Evolutionary conservation across 2,888 invertebrate species (phyloP).

Genomic region (Amblyteles armatorius): DNA sequence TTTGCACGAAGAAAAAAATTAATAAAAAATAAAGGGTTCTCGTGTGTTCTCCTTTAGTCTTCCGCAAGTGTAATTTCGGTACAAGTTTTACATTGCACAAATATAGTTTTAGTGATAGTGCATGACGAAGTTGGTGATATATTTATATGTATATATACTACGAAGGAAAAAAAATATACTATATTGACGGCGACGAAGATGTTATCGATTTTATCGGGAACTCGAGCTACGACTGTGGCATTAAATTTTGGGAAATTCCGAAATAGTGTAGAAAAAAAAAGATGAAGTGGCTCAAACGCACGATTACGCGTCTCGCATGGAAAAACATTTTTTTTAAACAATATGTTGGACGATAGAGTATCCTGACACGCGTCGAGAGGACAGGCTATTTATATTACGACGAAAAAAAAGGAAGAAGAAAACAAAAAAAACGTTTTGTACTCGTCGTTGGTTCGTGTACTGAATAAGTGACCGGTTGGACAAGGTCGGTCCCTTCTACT

Average conservation of each 20-base stretch:
- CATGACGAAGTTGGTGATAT: constrained; percentile 46
- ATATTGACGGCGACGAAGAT: constrained; percentile 29
- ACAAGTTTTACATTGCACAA: constrained; percentile 44
- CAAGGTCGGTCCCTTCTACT: constrained; percentile 46
- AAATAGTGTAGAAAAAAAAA: neutral
- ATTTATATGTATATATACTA: constrained; percentile 18
- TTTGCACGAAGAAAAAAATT: neutral
- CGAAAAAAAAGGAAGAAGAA: constrained; percentile 6
- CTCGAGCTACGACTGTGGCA: neutral
- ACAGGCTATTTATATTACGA: constrained; percentile 8
- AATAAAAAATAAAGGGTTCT: constrained; percentile 16
- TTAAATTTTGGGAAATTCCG: neutral
- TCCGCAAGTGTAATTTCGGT: constrained; percentile 48
- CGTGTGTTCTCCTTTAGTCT: constrained; percentile 59
- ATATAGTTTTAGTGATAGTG: constrained; percentile 53
- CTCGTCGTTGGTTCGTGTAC: constrained; percentile 12
- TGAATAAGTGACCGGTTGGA: constrained; percentile 33
- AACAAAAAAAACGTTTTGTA: neutral
- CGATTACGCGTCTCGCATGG: neutral
- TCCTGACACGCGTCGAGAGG: constrained; percentile 34
- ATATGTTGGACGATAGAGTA: constrained; percentile 6
- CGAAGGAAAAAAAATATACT: neutral
- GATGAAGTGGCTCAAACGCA: constrained; percentile 13
- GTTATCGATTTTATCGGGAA: constrained; percentile 21
- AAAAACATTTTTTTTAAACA: constrained; percentile 9